Percentiles rank a stretch among this genome's conserved stretches.
These are phyloP conservation scores for Hyperopisus bebe DNA, from an alignment of 2,113 vertebrate genomes.

Conservation along the genomic window DNA sequence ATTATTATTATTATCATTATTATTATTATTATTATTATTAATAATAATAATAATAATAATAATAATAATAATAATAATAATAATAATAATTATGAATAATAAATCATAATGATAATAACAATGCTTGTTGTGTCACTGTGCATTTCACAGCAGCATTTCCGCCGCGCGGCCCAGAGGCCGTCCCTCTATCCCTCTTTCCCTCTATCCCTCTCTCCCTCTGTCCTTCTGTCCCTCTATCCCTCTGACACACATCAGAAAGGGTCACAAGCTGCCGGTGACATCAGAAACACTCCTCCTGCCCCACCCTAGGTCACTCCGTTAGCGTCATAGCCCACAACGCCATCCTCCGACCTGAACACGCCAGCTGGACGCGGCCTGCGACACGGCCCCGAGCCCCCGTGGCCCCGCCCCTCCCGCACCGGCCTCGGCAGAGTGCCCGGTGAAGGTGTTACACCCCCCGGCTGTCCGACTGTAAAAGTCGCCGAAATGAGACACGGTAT, in stretches of 20 bases:
- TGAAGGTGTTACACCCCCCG: neutral
- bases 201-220: neutral
- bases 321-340: neutral
- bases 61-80: no score
- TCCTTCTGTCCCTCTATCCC: neutral
- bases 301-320: neutral
- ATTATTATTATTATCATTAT: no score
- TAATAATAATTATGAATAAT: neutral
- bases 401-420: neutral
- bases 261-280: neutral
- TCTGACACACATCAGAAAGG: neutral
- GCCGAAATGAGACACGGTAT: neutral
- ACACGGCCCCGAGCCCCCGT: neutral
- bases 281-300: neutral
- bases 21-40: no score
- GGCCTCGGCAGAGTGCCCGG: neutral
- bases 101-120: neutral
- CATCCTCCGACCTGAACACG: neutral
- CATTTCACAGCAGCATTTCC: neutral
- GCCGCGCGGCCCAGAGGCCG: neutral
- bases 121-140: neutral
- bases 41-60: neutral
- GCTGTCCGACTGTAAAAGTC: neutral
- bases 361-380: neutral
- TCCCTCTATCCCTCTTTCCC: neutral